These are phyloP conservation scores for Nezara viridula DNA, from an alignment of 2,888 invertebrate species.

Conservation along the genomic window DNA sequence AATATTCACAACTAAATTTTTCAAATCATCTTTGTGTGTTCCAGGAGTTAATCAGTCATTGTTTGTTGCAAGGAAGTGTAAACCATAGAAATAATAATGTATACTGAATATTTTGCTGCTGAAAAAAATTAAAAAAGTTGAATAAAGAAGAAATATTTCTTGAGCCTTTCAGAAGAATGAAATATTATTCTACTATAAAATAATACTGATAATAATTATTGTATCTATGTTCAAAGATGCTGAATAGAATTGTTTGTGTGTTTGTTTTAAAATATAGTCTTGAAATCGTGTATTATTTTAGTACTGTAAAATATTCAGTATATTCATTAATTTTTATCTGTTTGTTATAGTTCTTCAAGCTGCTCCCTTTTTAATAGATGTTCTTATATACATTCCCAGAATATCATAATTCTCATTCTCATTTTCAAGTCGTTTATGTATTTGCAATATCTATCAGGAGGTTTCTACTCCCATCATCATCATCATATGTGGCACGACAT, in stretches of 20 bases:
- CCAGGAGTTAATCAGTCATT: constrained; percentile 36
- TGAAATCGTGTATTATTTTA: constrained; percentile 16
- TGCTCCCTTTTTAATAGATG: too few species aligned
- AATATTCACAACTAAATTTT: neutral
- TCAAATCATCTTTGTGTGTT: constrained; percentile 10
- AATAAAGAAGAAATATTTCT: constrained; percentile 42
- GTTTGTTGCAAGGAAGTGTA: constrained; percentile 35
- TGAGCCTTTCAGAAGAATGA: neutral
- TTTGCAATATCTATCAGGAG: neutral
- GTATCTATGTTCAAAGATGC: neutral
- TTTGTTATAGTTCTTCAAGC: neutral
- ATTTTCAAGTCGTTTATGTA: too few species aligned
- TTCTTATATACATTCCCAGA: too few species aligned
- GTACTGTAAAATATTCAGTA: constrained; percentile 36
- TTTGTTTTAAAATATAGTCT: neutral
- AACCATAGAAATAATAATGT: constrained; percentile 11
- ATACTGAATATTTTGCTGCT: constrained; percentile 39
- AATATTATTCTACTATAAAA: neutral
- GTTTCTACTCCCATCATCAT: too few species aligned
- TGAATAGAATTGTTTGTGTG: neutral
- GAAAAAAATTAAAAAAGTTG: neutral
- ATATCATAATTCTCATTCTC: too few species aligned
- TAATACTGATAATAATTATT: neutral
- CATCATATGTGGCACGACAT: too few species aligned
- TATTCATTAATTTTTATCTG: neutral